Base-by-base conservation (phyloP, 2,797 vertebrate species). In the Poeciliopsis presidionis region DNA sequence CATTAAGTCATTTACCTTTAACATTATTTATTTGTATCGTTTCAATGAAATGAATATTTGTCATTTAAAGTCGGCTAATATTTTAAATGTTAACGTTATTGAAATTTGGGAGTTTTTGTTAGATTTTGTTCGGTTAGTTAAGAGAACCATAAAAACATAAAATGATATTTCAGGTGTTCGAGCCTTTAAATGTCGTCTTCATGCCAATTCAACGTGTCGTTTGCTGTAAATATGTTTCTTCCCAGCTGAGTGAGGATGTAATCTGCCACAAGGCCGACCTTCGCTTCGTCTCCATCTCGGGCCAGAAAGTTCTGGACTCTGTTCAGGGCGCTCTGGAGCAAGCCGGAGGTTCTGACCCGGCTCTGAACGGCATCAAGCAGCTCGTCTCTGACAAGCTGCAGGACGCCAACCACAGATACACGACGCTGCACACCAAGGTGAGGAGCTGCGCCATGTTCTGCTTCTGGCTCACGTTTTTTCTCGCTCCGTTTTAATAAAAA, bases 241-340 rank as follows among this genome's bases (percentile, higher is more conserved):
- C 76, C 45, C 89, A 96, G 95, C 91, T 96, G 25, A 93, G 96
- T 0, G 98, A 99, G 80, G 98, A 99, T 0, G 96, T 99, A 0
- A 98, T 99, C 90, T 99, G 98, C 86, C 98, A 99, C 95, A 99
- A 99, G 87, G 98, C 98, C 0, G 98, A 99, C 89, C 93, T 99
- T 90, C 95, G 98, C 39, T 99, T 98, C 6, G 96, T 99, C 20
- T 97, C 97, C 82, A 99, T 99, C 91, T 99, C 98, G 0, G 98
- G 97, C 14, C 97, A 99, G 93, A 99, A 99, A 88, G 97, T 98
- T 46, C 93, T 98, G 81, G 98, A 98, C 77, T 96, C 95, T 0
- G 90, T 95, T 72, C 94, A 94, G 78, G 94, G 90, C 14, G 88
- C 93, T 71, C 71, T 96, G 95, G 94, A 97, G 79, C 95, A 95